These are phyloP conservation scores for Neolamprologus kungweensis DNA, from an alignment of 2,113 vertebrate genomes.

Conservation along the genomic window DNA sequence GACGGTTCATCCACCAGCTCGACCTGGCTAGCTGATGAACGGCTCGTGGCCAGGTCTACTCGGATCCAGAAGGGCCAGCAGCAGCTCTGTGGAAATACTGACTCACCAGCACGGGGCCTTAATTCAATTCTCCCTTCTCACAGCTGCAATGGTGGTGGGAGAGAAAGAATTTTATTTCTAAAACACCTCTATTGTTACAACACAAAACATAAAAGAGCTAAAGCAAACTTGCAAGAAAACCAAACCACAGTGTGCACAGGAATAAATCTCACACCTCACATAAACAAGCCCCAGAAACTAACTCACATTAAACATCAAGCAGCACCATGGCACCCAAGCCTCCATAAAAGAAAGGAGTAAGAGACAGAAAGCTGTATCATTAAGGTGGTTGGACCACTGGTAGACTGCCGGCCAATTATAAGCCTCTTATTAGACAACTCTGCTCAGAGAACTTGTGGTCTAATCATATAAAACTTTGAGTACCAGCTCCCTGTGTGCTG, in stretches of 20 bases:
- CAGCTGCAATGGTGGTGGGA: constrained; percentile 16
- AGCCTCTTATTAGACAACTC: constrained; percentile 53
- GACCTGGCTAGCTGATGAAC: background rate
- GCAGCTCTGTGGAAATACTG: constrained; percentile 59
- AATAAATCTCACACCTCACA: constrained; percentile 32
- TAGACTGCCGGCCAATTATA: constrained; percentile 35
- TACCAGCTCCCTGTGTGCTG: constrained; percentile 30
- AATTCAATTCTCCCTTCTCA: constrained; percentile 30
- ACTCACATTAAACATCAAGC: background rate
- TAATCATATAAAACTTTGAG: constrained; percentile 54
- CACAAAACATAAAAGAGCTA: constrained; percentile 11
- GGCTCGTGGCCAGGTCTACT: constrained; percentile 10
- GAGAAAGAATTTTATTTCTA: background rate
- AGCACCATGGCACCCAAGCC: constrained; percentile 9
- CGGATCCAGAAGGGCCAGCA: constrained; percentile 8
- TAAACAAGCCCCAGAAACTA: background rate
- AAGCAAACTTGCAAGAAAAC: background rate
- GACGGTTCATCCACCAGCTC: background rate
- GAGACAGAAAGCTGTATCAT: constrained; percentile 30
- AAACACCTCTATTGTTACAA: constrained; percentile 40
- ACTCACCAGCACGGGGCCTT: constrained; percentile 42
- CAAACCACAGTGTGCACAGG: background rate
- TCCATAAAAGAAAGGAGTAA: background rate
- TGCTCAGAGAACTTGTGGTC: constrained; percentile 43
- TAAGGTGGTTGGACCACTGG: constrained; percentile 27